Evolutionary conservation across 2,113 vertebrate species (phyloP), one percentile per base, ranked within the genome.

Genomic region (Engystomops pustulosus): DNA sequence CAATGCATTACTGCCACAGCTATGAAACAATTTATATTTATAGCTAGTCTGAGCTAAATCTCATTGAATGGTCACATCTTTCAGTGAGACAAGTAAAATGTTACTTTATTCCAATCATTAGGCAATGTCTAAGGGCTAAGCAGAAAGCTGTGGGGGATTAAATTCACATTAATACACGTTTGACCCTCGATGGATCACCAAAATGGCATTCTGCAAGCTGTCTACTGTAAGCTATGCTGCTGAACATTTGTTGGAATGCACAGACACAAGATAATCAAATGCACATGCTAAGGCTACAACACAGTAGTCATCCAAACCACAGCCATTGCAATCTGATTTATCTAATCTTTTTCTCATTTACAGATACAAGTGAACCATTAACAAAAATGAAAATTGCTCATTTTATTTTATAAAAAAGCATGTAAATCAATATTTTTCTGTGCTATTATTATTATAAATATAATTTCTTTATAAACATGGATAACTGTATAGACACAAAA

Each of bases 191-290:
- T 84, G 72, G 60, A 67, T 84, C 81, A 83, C 47, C 27, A 83
- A 75, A 65, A 65, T 76, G 23, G 38, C 81, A 84, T 68, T 84
- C 30, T 84, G 27, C 81, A 25, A 34, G 25, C 51, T 68, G 58
- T 58, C 55, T 67, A 47, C 41, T 60, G 41, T 74, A 27, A 74
- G 23, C 70, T 65, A 27, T n/a, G 44, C 69, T 47, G 53, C 68
- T 83, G 70, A 83, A 49, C 80, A 45, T 55, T 36, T 47, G 41
- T 51, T 82, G 81, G 70, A 83, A 83, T 75, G 70, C 23, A 23
- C 41, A 75, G 53, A 83, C 25, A 18, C 60, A n/a, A 20, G 36
- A 83, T 75, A 82, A 82, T 44, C 49, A 53, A 45, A 36, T 45
- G n/a, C 69, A 82, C 36, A 82, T 71, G 80, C 27, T 51, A 49